These are phyloP conservation scores for Vannuccia rotundouncinata DNA, from an alignment of 2,888 invertebrate species.

Conservation along the genomic window DNA sequence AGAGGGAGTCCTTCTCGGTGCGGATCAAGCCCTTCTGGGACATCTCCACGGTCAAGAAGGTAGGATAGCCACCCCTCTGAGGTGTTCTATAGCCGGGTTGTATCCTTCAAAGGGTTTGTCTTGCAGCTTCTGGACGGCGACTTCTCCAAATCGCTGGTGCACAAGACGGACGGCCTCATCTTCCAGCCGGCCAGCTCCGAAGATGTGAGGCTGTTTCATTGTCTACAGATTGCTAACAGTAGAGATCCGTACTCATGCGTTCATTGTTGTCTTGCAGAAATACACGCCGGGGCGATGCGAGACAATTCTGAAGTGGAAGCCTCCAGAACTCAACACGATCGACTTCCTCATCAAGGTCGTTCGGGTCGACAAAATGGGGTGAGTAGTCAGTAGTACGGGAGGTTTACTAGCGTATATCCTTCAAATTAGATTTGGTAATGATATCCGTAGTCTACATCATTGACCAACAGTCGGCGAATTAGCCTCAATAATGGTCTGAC, in stretches of 20 bases:
- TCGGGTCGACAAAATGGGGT: slow-evolving; percentile 58
- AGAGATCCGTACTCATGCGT: no score
- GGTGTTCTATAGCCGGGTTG: no score
- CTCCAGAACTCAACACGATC: slow-evolving; percentile 81
- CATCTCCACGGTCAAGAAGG: slow-evolving; percentile 53
- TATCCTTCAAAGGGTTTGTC: no score
- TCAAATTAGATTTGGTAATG: no score
- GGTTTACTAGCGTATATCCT: no score
- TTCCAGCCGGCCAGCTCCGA: slow-evolving; percentile 74
- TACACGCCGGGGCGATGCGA: slow-evolving; percentile 75
- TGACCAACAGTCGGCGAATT: no score
- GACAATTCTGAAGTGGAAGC: slow-evolving; percentile 94
- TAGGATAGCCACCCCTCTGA: no score
- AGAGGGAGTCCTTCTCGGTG: slow-evolving; percentile 79
- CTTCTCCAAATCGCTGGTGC: slow-evolving; percentile 74
- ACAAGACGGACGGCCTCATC: slow-evolving; percentile 94
- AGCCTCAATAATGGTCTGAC: no score
- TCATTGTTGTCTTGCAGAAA: slow-evolving; percentile 60
- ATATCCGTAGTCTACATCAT: no score
- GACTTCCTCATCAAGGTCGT: slow-evolving; percentile 83
- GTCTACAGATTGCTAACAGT: no score
- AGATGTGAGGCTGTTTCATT: slow-evolving; percentile 66
- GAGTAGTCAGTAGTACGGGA: slow-evolving; percentile 41
- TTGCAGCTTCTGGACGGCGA: slow-evolving; percentile 65
- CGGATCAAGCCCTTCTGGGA: slow-evolving; percentile 86